phyloP scores from a whole-genome alignment of 2,113 vertebrate genomes.

The Sceloporus undulatus region DNA sequence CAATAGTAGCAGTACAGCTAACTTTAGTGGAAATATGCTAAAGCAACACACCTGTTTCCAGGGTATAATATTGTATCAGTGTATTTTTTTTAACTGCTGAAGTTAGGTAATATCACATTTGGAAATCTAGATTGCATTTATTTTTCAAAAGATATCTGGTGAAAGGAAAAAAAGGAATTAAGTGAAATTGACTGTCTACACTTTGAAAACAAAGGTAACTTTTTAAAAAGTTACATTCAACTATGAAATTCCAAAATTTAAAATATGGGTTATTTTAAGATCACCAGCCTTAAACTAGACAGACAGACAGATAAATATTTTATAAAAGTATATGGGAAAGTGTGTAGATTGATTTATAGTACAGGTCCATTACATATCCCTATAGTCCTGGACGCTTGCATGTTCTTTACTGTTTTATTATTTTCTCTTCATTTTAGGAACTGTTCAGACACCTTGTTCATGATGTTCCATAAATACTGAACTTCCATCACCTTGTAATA shows the following conservation, averaged over 20 bases:
- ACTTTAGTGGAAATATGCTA: conserved; percentile 45
- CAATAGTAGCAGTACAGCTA: conserved; percentile 33
- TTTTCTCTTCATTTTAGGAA: too few relatives aligned
- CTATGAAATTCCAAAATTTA: background rate
- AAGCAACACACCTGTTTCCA: background rate
- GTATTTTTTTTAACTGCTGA: background rate
- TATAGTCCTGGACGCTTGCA: too few relatives aligned
- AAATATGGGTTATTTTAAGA: background rate
- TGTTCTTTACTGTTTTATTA: too few relatives aligned
- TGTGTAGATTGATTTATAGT: too few relatives aligned
- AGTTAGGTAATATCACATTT: background rate
- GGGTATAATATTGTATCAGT: background rate
- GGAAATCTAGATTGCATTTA: background rate
- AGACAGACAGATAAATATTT: too few relatives aligned
- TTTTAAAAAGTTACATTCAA: background rate
- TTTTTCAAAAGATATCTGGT: background rate
- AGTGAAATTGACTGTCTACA: background rate
- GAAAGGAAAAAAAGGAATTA: background rate
- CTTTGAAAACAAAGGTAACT: background rate
- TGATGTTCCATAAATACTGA: too few relatives aligned
- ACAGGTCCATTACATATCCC: too few relatives aligned
- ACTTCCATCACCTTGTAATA: too few relatives aligned
- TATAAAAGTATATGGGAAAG: too few relatives aligned
- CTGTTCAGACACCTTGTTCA: too few relatives aligned
- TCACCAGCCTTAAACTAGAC: too few relatives aligned